phyloP scores from a whole-genome alignment of 35 echinoderm and acorn worm species.

The Eucidaris tribuloides region DNA sequence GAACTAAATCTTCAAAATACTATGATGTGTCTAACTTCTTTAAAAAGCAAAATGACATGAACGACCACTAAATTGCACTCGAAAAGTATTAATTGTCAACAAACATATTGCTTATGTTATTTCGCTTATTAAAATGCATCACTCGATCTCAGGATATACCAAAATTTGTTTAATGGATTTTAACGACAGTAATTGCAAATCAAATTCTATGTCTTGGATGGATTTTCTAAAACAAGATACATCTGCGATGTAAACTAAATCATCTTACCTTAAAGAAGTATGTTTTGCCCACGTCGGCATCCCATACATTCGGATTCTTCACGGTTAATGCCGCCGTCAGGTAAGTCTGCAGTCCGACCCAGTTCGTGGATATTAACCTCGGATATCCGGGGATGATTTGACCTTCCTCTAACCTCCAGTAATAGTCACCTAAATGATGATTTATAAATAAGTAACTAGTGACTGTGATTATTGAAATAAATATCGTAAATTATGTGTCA shows the following conservation, averaged over 20 bases:
- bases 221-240: not conserved
- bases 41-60: too few species aligned
- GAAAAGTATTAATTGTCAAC: not conserved
- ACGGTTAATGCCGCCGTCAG: slow-evolving; percentile 47
- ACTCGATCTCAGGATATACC: not conserved
- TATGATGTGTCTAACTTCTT: not conserved
- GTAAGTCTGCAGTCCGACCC: slow-evolving; percentile 28
- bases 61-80: not conserved
- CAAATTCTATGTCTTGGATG: not conserved
- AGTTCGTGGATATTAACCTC: slow-evolving; percentile 29
- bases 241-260: not conserved
- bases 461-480: too few species aligned
- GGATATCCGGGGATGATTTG: slow-evolving; percentile 23
- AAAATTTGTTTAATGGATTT: not conserved
- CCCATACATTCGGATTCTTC: slow-evolving; percentile 54
- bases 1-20: not conserved
- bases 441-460: too few species aligned
- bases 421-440: too few species aligned
- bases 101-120: not conserved
- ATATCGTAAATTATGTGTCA: too few species aligned
- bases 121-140: not conserved
- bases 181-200: not conserved
- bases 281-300: slow-evolving; percentile 21
- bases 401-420: slow-evolving; percentile 46
- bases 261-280: slow-evolving; percentile 62